A percentile compares a stretch with the other conserved stretches of the same genome.
Evolutionary conservation across 2,888 invertebrate genomes (phyloP).

Genomic region (Drosophila pseudotakahashii): DNA sequence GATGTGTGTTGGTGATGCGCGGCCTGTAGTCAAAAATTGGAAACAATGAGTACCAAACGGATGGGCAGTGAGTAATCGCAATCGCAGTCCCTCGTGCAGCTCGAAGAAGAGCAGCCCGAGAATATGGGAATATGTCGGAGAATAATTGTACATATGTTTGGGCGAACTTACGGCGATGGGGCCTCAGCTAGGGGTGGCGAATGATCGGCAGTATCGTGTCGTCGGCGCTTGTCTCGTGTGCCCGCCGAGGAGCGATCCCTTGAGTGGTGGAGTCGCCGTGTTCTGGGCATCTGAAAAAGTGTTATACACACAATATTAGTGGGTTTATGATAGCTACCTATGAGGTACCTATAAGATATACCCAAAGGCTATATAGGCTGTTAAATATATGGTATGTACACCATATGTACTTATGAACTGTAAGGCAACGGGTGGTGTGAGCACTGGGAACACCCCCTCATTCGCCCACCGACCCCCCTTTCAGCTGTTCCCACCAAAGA

Average conservation of each 20-base stretch:
- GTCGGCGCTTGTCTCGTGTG: constrained; percentile 87
- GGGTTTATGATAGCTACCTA: not conserved
- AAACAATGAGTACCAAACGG: constrained; percentile 15
- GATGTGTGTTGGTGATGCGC: constrained; percentile 80
- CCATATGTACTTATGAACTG: constrained; percentile 11
- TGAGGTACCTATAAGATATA: not conserved
- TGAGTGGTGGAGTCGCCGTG: constrained; percentile 92
- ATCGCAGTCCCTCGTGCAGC: constrained; percentile 26
- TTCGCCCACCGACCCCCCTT: constrained; percentile 8
- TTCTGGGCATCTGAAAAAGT: constrained; percentile 90
- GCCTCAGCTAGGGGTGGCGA: constrained; percentile 78
- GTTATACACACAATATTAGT: constrained; percentile 10
- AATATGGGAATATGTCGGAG: constrained; percentile 2
- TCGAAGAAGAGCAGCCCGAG: constrained; percentile 10
- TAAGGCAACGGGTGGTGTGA: constrained; percentile 15
- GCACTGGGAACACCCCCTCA: constrained; percentile 19
- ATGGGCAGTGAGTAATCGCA: constrained; percentile 36
- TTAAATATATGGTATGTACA: not conserved
- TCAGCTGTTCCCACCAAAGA: constrained; percentile 35
- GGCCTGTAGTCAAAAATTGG: constrained; percentile 64
- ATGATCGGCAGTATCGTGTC: constrained; percentile 87
- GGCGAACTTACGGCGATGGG: constrained; percentile 82
- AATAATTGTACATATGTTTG: not conserved
- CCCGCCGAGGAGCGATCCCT: constrained; percentile 85
- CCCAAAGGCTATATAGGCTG: not conserved